These are phyloP conservation scores for Iphiclides podalirius DNA, from an alignment of 2,888 invertebrate genomes.

Conservation along the genomic window DNA sequence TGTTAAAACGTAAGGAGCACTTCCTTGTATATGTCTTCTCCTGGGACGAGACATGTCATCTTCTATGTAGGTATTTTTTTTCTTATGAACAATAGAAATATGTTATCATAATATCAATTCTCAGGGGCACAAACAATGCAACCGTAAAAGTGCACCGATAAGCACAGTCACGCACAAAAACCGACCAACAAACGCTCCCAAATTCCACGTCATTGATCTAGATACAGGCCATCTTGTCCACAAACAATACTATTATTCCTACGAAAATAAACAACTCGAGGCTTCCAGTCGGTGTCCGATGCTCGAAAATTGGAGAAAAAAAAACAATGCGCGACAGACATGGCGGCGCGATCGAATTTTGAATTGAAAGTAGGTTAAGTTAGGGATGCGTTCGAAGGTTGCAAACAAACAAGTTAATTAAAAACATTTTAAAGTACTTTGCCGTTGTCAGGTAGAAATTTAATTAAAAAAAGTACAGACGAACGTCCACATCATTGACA, in stretches of 20 bases:
- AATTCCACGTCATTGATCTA: slow-evolving; percentile 61
- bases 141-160: slow-evolving; percentile 34
- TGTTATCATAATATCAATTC: slow-evolving; percentile 19
- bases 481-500: no score
- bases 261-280: slow-evolving; percentile 61
- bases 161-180: slow-evolving; percentile 58
- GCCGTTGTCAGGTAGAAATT: no score
- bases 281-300: slow-evolving; percentile 49
- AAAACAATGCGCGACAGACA: slow-evolving; percentile 50
- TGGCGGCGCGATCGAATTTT: slow-evolving; percentile 57
- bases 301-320: slow-evolving; percentile 55
- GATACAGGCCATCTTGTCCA: slow-evolving; percentile 64
- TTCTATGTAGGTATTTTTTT: no score
- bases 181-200: slow-evolving; percentile 45
- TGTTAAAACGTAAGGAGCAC: no score
- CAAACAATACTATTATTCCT: slow-evolving; percentile 73
- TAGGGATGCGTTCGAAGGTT: slow-evolving; percentile 25
- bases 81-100: slow-evolving; percentile 4
- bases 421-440: no score
- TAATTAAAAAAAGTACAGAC: no score
- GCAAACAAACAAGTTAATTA: no score
- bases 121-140: slow-evolving; percentile 22
- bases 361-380: slow-evolving; percentile 58
- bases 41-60: no score
- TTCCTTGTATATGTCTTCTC: no score